phyloP scores from a whole-genome alignment of 1,140 invertebrate species.

The Camponotus pennsylvanicus region DNA sequence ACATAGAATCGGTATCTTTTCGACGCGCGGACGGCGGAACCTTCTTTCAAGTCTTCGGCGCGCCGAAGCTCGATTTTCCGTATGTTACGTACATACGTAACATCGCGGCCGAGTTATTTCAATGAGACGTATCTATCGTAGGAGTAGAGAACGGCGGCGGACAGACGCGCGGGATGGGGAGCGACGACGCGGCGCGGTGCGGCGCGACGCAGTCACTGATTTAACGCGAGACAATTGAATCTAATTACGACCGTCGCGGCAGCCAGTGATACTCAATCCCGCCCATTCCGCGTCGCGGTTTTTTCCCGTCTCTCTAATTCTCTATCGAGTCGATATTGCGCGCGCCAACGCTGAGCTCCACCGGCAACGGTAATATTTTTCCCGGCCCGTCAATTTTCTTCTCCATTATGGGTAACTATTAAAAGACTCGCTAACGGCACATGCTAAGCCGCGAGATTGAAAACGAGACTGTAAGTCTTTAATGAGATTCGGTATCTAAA shows the following conservation, averaged over 20 bases:
- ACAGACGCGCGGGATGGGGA: conserved; percentile 78
- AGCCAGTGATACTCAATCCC: conserved; percentile 77
- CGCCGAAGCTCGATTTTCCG: conserved; percentile 66
- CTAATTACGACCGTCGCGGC: conserved; percentile 84
- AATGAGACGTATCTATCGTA: conserved; percentile 81
- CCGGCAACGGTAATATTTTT: conserved; percentile 53
- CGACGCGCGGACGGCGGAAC: conserved; percentile 46
- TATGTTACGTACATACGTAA: conserved; percentile 23
- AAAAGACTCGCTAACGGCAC: conserved; percentile 51
- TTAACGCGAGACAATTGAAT: conserved; percentile 86
- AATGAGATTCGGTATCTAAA: conserved; percentile 54
- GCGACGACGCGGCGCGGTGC: conserved; percentile 66
- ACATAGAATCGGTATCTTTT: conserved; percentile 65
- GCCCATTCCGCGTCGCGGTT: conserved; percentile 64
- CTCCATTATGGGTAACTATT: conserved; percentile 49
- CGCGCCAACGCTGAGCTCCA: conserved; percentile 29
- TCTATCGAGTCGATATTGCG: conserved; percentile 57
- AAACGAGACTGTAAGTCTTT: conserved; percentile 47
- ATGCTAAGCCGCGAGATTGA: conserved; percentile 48
- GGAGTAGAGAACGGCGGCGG: conserved; percentile 76
- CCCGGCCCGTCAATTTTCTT: conserved; percentile 56
- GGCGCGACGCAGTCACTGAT: conserved; percentile 83
- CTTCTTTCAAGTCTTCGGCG: conserved; percentile 63
- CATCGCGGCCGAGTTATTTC: conserved; percentile 76
- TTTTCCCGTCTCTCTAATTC: conserved; percentile 42